A percentile compares a stretch with the other conserved stretches of the same genome.
phyloP scores from a whole-genome alignment of 2,113 vertebrate species.

The Atrichornis clamosus region DNA sequence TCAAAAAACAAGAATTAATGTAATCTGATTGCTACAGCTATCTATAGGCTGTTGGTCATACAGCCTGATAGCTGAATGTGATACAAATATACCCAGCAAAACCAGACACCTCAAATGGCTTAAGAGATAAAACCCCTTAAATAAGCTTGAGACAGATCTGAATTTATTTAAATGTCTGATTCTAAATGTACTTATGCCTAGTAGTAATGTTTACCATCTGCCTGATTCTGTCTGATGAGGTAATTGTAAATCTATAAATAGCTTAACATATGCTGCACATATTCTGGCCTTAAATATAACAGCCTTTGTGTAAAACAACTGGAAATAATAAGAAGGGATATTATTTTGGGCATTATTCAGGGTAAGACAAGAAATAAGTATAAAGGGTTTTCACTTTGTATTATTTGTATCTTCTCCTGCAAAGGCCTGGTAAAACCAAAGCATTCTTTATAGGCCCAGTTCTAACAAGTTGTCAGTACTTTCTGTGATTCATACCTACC shows the following conservation, averaged over 20 bases:
- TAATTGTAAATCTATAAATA: constrained; percentile 80
- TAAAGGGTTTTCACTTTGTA: constrained; percentile 60
- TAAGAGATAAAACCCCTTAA: constrained; percentile 82
- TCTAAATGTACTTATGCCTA: constrained; percentile 78
- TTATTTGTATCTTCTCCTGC: constrained; percentile 47
- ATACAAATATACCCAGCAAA: constrained; percentile 59
- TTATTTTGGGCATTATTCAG: constrained; percentile 68
- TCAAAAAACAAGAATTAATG: constrained; percentile 37
- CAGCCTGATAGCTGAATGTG: constrained; percentile 14
- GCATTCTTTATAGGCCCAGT: neutral
- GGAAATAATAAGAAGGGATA: constrained; percentile 69
- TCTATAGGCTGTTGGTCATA: constrained; percentile 52
- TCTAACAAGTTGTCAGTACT: neutral
- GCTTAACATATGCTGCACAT: constrained; percentile 79
- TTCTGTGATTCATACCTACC: neutral
- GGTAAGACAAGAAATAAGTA: constrained; percentile 51
- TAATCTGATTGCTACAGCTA: constrained; percentile 37
- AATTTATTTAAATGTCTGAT: constrained; percentile 87
- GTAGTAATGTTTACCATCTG: constrained; percentile 84
- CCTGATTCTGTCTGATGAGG: constrained; percentile 78
- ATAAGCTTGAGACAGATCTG: constrained; percentile 82
- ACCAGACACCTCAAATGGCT: constrained; percentile 72
- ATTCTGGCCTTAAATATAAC: constrained; percentile 77
- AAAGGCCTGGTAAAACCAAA: neutral
- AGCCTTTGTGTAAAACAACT: constrained; percentile 76